A percentile compares a stretch with the other conserved stretches of the same genome.
Evolutionary conservation across 1,140 invertebrate species (phyloP).

Genomic region (Drosophila miranda): DNA sequence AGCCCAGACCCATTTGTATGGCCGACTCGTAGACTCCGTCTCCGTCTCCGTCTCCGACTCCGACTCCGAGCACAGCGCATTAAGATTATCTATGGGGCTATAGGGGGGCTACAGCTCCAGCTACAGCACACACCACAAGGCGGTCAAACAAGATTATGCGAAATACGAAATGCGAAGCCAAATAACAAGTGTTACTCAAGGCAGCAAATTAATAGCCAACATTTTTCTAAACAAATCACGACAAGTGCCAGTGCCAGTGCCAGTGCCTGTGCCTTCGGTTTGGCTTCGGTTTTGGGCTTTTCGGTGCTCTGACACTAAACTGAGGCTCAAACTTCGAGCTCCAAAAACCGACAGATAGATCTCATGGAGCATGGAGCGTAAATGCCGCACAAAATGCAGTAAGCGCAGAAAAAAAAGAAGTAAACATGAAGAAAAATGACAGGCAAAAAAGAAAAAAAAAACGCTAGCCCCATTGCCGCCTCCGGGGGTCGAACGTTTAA

Average conservation of each 20-base stretch:
- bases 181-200: conserved; percentile 69
- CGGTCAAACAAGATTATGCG: conserved; percentile 60
- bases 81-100: conserved; percentile 50
- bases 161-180: conserved; percentile 51
- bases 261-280: too few relatives aligned
- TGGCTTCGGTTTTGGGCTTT: conserved; percentile 25
- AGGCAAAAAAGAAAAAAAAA: conserved; percentile 20
- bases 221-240: conserved; percentile 66
- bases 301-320: conserved; percentile 25
- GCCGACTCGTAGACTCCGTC: conserved; percentile 5
- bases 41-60: conserved; percentile 3
- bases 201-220: conserved; percentile 66
- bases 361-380: conserved; percentile 21
- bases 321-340: neutral
- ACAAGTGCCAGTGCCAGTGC: conserved; percentile 36
- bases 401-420: conserved; percentile 32
- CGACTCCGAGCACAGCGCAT: conserved; percentile 13
- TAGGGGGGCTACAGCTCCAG: neutral
- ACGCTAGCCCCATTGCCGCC: conserved; percentile 19
- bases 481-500: conserved; percentile 32
- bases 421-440: conserved; percentile 52
- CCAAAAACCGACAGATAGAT: conserved; percentile 40
- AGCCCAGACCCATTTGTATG: conserved; percentile 40
- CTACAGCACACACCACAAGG: conserved; percentile 42
- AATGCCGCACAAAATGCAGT: conserved; percentile 47